phyloP scores from a whole-genome alignment of 1,140 invertebrate species.

The Papilio helenus region DNA sequence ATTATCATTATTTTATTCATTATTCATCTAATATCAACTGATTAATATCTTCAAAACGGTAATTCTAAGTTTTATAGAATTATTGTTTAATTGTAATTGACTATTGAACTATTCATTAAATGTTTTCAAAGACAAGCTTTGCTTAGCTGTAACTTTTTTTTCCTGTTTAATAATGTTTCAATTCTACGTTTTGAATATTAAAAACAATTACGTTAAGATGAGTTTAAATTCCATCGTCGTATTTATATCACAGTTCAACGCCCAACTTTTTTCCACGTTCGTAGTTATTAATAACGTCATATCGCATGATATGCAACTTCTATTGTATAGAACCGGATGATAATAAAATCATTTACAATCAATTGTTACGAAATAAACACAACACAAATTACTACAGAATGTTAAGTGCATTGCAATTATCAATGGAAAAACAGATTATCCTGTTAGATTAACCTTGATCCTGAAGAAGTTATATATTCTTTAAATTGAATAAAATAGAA shows the following conservation, averaged over 20 bases:
- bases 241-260: slow-evolving; percentile 18
- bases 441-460: slow-evolving; percentile 2
- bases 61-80: not conserved
- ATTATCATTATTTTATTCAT: not conserved
- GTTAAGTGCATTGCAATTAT: slow-evolving; percentile 7
- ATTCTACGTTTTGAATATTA: no score
- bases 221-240: not conserved
- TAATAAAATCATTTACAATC: slow-evolving; percentile 25
- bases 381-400: slow-evolving; percentile 5
- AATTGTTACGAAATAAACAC: slow-evolving; percentile 18
- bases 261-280: not conserved
- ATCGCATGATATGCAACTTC: slow-evolving; percentile 17
- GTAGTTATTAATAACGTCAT: not conserved
- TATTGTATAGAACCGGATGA: slow-evolving; percentile 16
- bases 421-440: slow-evolving; percentile 23
- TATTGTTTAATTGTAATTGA: no score
- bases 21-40: not conserved
- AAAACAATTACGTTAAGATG: no score
- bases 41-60: not conserved
- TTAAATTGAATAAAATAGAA: not conserved
- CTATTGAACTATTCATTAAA: no score
- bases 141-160: no score
- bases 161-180: no score
- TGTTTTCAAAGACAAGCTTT: no score
- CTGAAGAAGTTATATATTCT: not conserved